Conservation (phyloP, 1,140 invertebrate species). For the Papilio helenus region DNA sequence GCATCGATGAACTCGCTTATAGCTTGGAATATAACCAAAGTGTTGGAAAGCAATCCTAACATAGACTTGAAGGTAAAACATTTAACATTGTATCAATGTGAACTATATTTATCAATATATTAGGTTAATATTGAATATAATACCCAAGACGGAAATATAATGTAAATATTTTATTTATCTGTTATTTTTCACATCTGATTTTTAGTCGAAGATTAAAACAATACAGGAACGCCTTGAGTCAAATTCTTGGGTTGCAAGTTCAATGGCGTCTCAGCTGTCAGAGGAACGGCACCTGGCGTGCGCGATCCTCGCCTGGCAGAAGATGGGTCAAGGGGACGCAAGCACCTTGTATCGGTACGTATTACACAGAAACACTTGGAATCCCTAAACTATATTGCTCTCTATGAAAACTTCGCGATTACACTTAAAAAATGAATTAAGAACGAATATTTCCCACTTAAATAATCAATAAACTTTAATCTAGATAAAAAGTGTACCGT, state of each 20-base stretch:
- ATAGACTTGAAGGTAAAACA: slow-evolving; percentile 65
- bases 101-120: background rate
- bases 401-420: background rate
- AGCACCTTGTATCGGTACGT: slow-evolving; percentile 66
- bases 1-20: slow-evolving; percentile 68
- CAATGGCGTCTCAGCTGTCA: slow-evolving; percentile 48
- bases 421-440: background rate
- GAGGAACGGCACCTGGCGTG: slow-evolving; percentile 64
- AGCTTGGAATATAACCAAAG: slow-evolving; percentile 73
- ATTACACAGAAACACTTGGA: background rate
- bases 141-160: background rate
- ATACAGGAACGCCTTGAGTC: slow-evolving; percentile 52
- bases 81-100: background rate
- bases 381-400: too few relatives aligned
- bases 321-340: slow-evolving; percentile 60
- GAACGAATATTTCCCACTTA: background rate
- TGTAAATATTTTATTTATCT: background rate
- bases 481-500: background rate
- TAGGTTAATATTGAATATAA: too few relatives aligned
- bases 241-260: slow-evolving; percentile 46
- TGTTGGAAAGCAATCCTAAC: slow-evolving; percentile 57
- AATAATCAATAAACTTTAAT: background rate
- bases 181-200: background rate
- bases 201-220: slow-evolving; percentile 54
- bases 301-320: slow-evolving; percentile 71